Evolutionary conservation across 2,113 vertebrate genomes (phyloP).

Genomic region (Chaetorhynchus papuensis): DNA sequence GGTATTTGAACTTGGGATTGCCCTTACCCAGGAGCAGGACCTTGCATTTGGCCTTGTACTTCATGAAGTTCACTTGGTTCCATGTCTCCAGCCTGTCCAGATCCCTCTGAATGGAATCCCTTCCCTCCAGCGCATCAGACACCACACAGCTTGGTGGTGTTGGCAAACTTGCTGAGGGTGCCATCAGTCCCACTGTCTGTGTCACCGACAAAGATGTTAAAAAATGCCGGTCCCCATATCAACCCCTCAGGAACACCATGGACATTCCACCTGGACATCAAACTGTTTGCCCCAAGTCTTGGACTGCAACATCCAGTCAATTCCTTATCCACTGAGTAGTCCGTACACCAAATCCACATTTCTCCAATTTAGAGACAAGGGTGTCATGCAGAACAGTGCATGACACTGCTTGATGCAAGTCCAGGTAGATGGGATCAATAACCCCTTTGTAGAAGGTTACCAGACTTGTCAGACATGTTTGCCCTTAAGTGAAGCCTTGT

Average conservation of each 20-base stretch:
- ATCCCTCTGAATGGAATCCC: neutral
- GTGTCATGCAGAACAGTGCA: neutral
- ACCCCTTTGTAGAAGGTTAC: neutral
- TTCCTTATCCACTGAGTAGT: neutral
- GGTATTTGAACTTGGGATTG: neutral
- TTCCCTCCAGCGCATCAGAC: neutral
- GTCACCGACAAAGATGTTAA: neutral
- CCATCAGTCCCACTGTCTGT: neutral
- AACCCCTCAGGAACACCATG: neutral
- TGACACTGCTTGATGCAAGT: neutral
- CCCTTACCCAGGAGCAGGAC: neutral
- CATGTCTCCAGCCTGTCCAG: neutral
- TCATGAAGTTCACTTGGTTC: neutral
- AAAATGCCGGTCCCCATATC: neutral
- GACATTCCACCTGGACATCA: neutral
- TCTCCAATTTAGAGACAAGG: neutral
- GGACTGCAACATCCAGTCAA: neutral
- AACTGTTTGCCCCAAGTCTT: accelerated
- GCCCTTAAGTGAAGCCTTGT: neutral
- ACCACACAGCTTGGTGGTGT: neutral
- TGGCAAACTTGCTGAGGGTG: neutral
- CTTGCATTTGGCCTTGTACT: neutral
- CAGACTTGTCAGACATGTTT: neutral
- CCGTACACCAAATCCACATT: neutral
- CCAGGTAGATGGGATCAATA: neutral